Base-by-base conservation (phyloP, 2,888 invertebrate genomes). In the Gerris lacustris region DNA sequence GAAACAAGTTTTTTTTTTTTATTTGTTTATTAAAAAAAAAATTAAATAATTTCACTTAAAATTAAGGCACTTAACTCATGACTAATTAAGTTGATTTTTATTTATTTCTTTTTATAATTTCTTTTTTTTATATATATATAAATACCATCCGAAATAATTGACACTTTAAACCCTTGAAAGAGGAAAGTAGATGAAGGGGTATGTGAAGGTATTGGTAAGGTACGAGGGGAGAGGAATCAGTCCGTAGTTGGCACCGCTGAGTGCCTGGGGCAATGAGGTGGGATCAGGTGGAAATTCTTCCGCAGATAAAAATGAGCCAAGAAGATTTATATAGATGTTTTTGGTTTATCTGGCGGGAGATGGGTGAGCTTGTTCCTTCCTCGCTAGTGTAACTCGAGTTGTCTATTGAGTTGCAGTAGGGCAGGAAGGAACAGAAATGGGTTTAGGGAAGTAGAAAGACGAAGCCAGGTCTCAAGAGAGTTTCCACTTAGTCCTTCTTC, bases 401-500 rank as follows among this genome's bases (percentile, higher is more conserved):
- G 31, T 44, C 5, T 67, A 71, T 71, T 69, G 70, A 70, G 64
- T 66, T 69, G 71, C 73, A 69, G 71, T 75, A 74, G 75, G 71
- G 73, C 69, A 75, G 74, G 73, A 70, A 70, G 75, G 74, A 70
- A 73, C 70, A 69, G 31, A 70, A 31, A 47, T 66, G 11, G 55
- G 63, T 44, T 18, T 5, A 43, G 62, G 15, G 11, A 11, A 62
- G 15, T 62, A 15, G 15, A 15, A 62, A n/a, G 62, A 62, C 62
- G 15, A n/a, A 11, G 62, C 62, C 15, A 64, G 43, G 43, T 15
- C 66, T 31, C 63, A 64, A 47, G 55, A n/a, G 44, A 73, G 63
- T 72, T 73, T 47, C 73, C 47, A 73, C 72, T 73, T 73, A 73
- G 44, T 71, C 64, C 66, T 74, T 73, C 63, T 75, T 73, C 15